Conservation (phyloP, 2,797 vertebrate species). For the Clarias fuscus region DNA sequence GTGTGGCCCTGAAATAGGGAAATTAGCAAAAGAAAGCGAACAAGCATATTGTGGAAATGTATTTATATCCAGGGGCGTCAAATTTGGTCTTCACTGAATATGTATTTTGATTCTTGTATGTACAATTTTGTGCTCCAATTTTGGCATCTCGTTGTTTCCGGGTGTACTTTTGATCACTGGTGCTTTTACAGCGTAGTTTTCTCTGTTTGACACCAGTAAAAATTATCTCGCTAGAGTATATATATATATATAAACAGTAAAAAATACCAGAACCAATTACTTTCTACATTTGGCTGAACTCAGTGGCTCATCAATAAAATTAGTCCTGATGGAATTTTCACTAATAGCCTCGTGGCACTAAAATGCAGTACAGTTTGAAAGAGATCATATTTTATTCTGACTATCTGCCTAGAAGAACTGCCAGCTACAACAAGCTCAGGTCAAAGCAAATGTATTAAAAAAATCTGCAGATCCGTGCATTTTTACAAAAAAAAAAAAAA, state of each 20-base stretch:
- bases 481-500: too few species aligned
- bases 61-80: background rate
- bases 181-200: background rate
- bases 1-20: background rate
- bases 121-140: background rate
- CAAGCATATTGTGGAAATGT: background rate
- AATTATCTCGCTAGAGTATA: background rate
- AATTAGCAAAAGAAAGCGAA: background rate
- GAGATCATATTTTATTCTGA: conserved; percentile 4
- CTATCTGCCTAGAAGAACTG: background rate
- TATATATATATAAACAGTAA: background rate
- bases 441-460: conserved; percentile 8
- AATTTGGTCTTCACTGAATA: background rate
- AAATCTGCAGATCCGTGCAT: background rate
- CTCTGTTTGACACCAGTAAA: background rate
- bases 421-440: conserved; percentile 7
- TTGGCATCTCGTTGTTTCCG: background rate
- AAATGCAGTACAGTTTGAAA: background rate
- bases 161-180: background rate
- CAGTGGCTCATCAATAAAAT: background rate
- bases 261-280: background rate
- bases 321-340: conserved; percentile 15
- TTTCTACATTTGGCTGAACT: conserved; percentile 4
- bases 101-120: background rate
- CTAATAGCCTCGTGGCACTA: background rate